phyloP scores from a whole-genome alignment of 2,113 vertebrate species.

The Aplodontia rufa region DNA sequence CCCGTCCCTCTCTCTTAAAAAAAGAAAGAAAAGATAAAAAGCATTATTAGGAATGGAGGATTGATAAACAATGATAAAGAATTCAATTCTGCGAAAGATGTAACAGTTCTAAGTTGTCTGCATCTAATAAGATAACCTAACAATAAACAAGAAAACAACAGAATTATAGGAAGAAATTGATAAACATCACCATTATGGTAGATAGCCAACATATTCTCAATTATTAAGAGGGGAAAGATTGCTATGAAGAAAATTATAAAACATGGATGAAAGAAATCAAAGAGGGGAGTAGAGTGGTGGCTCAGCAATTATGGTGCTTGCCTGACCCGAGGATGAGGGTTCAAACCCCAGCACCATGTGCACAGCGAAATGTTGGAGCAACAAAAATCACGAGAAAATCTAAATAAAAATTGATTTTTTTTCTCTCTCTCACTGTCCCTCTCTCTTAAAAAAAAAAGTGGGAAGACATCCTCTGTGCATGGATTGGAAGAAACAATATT shows the following conservation, averaged over 20 bases:
- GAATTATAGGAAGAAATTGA: not conserved
- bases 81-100: not conserved
- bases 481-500: not conserved
- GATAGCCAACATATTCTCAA: not conserved
- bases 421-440: too few relatives aligned
- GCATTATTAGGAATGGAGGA: not conserved
- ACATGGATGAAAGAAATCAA: too few relatives aligned
- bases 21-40: too few relatives aligned
- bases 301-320: too few relatives aligned
- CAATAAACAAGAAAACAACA: not conserved
- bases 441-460: too few relatives aligned
- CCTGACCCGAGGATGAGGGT: too few relatives aligned
- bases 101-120: not conserved
- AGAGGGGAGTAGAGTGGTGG: too few relatives aligned
- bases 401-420: too few relatives aligned
- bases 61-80: not conserved
- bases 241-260: not conserved
- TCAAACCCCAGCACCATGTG: too few relatives aligned
- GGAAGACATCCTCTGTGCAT: not conserved
- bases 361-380: too few relatives aligned
- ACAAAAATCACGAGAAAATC: too few relatives aligned
- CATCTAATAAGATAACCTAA: conserved; percentile 6
- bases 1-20: too few relatives aligned
- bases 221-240: not conserved
- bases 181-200: not conserved